Evolutionary conservation across 1,140 invertebrate species (phyloP), one percentile per base, ranked within the genome.

Genomic region (Megalopta genalis): DNA sequence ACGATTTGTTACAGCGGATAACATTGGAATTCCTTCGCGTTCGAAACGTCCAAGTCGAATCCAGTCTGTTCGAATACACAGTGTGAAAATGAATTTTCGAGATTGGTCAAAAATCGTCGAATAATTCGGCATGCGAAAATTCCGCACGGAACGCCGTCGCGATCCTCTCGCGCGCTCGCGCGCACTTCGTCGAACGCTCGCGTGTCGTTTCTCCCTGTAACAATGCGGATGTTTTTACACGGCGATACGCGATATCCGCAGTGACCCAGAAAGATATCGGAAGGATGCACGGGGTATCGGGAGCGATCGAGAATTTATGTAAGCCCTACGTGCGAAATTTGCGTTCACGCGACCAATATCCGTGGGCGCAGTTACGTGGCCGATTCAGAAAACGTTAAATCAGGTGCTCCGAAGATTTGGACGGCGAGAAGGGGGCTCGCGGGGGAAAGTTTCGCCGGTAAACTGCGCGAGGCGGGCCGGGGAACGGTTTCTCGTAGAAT

Each of bases 221-320:
- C 57, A 77, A 70, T 77, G 57, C 75, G 54, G 66, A 64, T 42
- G 37, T 64, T 78, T 78, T 78, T 65, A 64, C 42, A 37, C 49
- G 42, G 46, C 37, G 46, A n/a, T n/a, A n/a, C n/a, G 23, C 25
- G 68, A 46, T 73, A 78, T 65, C 77, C 39, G 77, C 69, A 65
- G 62, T 77, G 59, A 77, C 75, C 75, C 46, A 63, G 59, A 76
- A 68, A 77, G 54, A 69, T 77, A 69, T 39, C 65, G 54, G 49
- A 69, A 62, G 52, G 68, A n/a, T n/a, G n/a, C 60, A 68, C 65
- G 18, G 37, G 52, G 27, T 46, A 23, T 25, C 49, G 62, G 63
- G 14, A 42, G 37, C 42, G 3, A 21, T 59, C 6, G 52, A 66
- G 23, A 68, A 76, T 76, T 76, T 76, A 76, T 60, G 39, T 37